Evolutionary conservation across 92 coral and sea anemone species (phyloP).

Genomic region (Zoanthus gigantus): DNA sequence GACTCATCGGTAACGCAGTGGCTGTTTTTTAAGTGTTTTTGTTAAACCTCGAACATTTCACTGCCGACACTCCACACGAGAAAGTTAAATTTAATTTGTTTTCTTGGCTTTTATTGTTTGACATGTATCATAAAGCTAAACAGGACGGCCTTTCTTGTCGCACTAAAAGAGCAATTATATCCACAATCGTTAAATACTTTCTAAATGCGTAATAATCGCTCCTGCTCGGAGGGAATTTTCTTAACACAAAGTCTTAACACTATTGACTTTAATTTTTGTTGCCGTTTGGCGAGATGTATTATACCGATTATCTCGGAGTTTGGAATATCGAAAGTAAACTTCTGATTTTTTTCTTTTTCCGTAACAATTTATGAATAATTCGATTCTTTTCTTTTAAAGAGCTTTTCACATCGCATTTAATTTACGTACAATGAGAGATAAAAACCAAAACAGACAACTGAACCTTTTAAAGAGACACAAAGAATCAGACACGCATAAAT

Average conservation of each 20-base stretch:
- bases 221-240: slow-evolving; percentile 9
- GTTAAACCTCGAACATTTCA: background rate
- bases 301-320: background rate
- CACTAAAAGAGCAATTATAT: slow-evolving; percentile 32
- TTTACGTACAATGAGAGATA: background rate
- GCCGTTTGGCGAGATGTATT: background rate
- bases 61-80: background rate
- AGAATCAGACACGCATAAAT: background rate
- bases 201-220: slow-evolving; percentile 32
- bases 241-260: background rate
- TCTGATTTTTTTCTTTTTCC: background rate
- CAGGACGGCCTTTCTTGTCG: slow-evolving; percentile 23
- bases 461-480: background rate
- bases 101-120: slow-evolving; percentile 27
- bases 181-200: slow-evolving; percentile 33
- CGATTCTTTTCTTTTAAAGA: slow-evolving; percentile 11
- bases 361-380: slow-evolving; percentile 9
- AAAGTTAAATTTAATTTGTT: slow-evolving; percentile 23
- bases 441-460: background rate
- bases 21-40: background rate
- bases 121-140: slow-evolving; percentile 26
- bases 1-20: slow-evolving; percentile 3
- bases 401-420: background rate
- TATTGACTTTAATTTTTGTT: background rate
- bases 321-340: background rate